These are phyloP conservation scores for Ranitomeya imitator DNA, from an alignment of 2,113 vertebrate species.

Conservation along the genomic window DNA sequence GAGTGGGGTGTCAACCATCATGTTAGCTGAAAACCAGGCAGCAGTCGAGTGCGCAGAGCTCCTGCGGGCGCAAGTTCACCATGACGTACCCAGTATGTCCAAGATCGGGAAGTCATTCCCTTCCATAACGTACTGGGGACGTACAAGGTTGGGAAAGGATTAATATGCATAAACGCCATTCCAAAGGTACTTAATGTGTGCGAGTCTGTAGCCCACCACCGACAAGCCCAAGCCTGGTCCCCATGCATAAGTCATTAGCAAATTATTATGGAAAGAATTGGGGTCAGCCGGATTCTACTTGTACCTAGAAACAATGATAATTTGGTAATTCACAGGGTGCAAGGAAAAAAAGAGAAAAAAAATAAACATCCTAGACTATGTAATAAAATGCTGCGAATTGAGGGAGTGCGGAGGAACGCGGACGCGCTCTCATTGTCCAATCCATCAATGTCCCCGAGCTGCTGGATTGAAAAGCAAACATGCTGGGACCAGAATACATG, in stretches of 20 bases:
- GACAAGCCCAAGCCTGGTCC: not conserved
- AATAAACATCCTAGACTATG: not conserved
- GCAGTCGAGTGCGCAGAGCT: too few relatives aligned
- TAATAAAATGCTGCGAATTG: constrained; percentile 22
- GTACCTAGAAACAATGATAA: not conserved
- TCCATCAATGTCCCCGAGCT: constrained; percentile 35
- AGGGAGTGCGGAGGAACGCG: not conserved
- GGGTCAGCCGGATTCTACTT: not conserved
- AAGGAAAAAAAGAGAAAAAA: not conserved
- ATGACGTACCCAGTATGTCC: too few relatives aligned
- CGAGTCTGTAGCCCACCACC: not conserved
- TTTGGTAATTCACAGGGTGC: not conserved
- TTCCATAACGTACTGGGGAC: too few relatives aligned
- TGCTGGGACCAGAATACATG: constrained; percentile 27
- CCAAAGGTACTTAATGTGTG: not conserved
- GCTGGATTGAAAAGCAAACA: constrained; percentile 44
- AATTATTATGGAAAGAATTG: not conserved
- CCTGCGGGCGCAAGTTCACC: too few relatives aligned
- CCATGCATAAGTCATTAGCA: not conserved
- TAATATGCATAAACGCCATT: not conserved
- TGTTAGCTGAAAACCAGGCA: too few relatives aligned
- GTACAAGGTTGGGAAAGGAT: not conserved
- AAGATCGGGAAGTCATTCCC: too few relatives aligned
- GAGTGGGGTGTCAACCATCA: too few relatives aligned
- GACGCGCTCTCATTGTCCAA: constrained; percentile 17